These are phyloP conservation scores for Choloepus didactylus DNA, from an alignment of 2,797 vertebrate species.

Conservation along the genomic window DNA sequence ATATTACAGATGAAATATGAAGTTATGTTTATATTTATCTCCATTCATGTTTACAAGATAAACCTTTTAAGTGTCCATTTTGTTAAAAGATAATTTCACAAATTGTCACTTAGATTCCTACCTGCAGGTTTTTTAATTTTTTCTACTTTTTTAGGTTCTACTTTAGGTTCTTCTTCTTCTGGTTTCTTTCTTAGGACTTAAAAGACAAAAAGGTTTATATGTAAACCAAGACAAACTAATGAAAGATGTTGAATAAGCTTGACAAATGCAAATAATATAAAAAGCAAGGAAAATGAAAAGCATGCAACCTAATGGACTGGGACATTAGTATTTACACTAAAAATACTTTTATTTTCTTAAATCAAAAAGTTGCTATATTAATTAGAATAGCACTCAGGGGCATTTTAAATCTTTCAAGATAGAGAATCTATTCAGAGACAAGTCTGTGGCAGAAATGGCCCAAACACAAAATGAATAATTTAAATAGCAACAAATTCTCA, in stretches of 20 bases:
- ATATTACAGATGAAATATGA: conserved; percentile 73
- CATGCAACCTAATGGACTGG: neutral
- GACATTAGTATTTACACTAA: neutral
- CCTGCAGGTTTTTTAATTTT: conserved; percentile 90
- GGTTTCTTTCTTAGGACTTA: conserved; percentile 90
- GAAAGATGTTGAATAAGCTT: conserved; percentile 66
- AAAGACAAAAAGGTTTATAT: conserved; percentile 87
- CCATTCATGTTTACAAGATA: conserved; percentile 73
- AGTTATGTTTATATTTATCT: conserved; percentile 52
- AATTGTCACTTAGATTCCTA: conserved; percentile 81
- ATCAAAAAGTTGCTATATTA: neutral
- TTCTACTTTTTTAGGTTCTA: conserved; percentile 89
- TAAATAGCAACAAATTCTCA: conserved; percentile 52
- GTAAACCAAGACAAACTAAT: conserved; percentile 79
- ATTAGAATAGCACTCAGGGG: neutral
- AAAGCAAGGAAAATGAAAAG: conserved; percentile 63
- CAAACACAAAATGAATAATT: conserved; percentile 63
- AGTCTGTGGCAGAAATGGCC: conserved; percentile 12
- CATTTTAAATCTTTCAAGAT: neutral
- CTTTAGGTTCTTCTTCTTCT: conserved; percentile 89
- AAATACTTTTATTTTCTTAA: neutral
- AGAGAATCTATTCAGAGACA: conserved; percentile 20
- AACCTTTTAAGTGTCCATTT: conserved; percentile 76
- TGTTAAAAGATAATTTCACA: conserved; percentile 64
- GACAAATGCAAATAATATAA: conserved; percentile 67